Evolutionary conservation across 2,888 invertebrate genomes (phyloP), one percentile per base, ranked within the genome.

Genomic region (Argyresthia goedartella): DNA sequence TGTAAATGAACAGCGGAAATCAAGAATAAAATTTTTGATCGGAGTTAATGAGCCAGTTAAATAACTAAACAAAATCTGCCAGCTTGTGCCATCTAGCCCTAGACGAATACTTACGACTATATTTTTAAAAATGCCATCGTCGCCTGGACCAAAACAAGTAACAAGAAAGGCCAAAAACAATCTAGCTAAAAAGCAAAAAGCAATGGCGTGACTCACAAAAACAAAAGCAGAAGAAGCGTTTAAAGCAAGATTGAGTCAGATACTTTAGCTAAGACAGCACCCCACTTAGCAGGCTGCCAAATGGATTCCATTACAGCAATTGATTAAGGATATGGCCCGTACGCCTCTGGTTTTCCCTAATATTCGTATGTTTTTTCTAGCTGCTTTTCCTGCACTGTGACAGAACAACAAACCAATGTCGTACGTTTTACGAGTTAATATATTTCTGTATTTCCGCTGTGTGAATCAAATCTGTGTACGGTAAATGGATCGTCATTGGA

Each of bases 231-330:
- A 58, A 59, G 47, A 6, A 63, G 53, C 56, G 52, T 53, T 53
- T 54, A 53, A 56, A 56, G 53, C 49, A 15, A 44, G 52, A 57
- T 53, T 46, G 50, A 50, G 43, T 34, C 44, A 56, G 52, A 39
- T 16, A 41, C 48, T 54, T 44, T 54, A 53, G 60, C 59, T 65
- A 64, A 67, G 61, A 66, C 64, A 62, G 61, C 62, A 54, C 52
- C 56, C 62, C 63, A 67, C 63, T 67, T 67, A 66, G 64, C 59
- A 56, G 57, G 51, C 60, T 64, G 66, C 66, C 67, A 72, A 73
- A 71, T 68, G 66, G 71, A 67, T 61, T 64, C 63, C 61, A 71
- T 69, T 71, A 68, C 58, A 59, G 59, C 63, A 62, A 66, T 66
- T 66, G 51, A 54, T 54, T 63, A 64, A 52, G 53, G 54, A 54